Base-by-base conservation (phyloP, 2,888 invertebrate species). In the Rhamnusium bicolor region DNA sequence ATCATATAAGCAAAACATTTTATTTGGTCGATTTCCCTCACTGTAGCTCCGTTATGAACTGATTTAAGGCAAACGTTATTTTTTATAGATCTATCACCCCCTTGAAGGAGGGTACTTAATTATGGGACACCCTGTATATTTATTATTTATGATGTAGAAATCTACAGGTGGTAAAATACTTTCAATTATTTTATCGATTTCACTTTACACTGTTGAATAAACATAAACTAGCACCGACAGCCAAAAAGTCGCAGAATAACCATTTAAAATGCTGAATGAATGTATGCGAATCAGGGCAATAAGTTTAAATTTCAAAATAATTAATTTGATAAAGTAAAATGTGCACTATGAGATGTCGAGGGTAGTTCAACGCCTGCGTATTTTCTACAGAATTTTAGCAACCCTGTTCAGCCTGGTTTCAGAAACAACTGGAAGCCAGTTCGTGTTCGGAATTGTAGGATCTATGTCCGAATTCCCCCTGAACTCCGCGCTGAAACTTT, bases 331-430 rank as follows among this genome's bases (percentile, higher is more conserved):
- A 24, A 4, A 40, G n/a, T n/a, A 2, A 40, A 40, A 40, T 40
- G 40, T 40, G 40, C 4, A 18, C 61, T 12, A 16, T 19, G 21
- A 46, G 46, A 61, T 10, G 61, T 14, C 61, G 61, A 58, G 61
- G 61, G 61, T 61, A 46, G 40, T 10, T 61, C 40, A 46, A 46
- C 61, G 61, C 46, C 61, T 61, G 61, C 61, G 61, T 46, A 18
- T 3, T 21, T 16, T 6, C 60, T 6, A 27, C 14, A 32, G 10
- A 60, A 2, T 60, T 61, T 61, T 46, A 61, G 61, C 61, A 61
- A 32, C 58, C 27, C 27, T 8, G 58, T 29, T 29, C 29, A 16
- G 58, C 58, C 58, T 27, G 32, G 58, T 24, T 27, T 27, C 29
- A 32, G 61, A 61, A 61, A 61, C 46, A 46, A 19, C 61, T 46